Evolutionary conservation across 2,888 invertebrate genomes (phyloP).

Genomic region (Lycia hirtaria): DNA sequence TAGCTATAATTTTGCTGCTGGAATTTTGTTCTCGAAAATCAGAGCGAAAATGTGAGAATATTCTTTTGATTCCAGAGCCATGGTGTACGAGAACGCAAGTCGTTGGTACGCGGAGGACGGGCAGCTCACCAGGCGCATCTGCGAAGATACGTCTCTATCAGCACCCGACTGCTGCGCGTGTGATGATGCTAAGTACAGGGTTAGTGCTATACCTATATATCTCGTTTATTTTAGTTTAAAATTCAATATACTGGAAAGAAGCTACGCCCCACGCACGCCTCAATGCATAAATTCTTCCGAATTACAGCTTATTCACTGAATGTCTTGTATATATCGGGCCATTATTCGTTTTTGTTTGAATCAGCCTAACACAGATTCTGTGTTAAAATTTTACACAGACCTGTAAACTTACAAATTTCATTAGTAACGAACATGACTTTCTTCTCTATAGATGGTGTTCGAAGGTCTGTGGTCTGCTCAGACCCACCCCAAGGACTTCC

Average conservation of each 20-base stretch:
- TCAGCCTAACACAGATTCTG: too few relatives aligned
- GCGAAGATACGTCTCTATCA: slow-evolving; percentile 89
- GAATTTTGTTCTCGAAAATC: too few relatives aligned
- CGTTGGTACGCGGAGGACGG: slow-evolving; percentile 97
- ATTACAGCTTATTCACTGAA: too few relatives aligned
- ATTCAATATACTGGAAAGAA: too few relatives aligned
- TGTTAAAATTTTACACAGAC: neutral
- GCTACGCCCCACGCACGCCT: too few relatives aligned
- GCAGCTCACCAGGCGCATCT: slow-evolving; percentile 90
- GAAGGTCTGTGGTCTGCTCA: slow-evolving; percentile 98
- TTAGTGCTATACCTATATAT: slow-evolving; percentile 58
- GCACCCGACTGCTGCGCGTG: slow-evolving; percentile 94
- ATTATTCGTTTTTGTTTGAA: too few relatives aligned
- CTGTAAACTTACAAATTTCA: neutral
- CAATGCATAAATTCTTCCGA: too few relatives aligned
- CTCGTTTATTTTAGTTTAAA: too few relatives aligned
- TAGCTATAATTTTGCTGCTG: too few relatives aligned
- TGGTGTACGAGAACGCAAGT: slow-evolving; percentile 92
- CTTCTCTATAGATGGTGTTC: slow-evolving; percentile 88
- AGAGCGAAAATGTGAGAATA: too few relatives aligned
- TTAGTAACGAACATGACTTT: neutral
- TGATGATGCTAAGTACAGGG: slow-evolving; percentile 97
- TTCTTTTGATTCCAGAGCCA: slow-evolving; percentile 79
- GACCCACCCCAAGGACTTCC: slow-evolving; percentile 98
- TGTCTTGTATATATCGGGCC: too few relatives aligned